A percentile compares a stretch with the other conserved stretches of the same genome.
phyloP scores from a whole-genome alignment of 2,888 invertebrate genomes.

The Drosophila aldrichi region DNA sequence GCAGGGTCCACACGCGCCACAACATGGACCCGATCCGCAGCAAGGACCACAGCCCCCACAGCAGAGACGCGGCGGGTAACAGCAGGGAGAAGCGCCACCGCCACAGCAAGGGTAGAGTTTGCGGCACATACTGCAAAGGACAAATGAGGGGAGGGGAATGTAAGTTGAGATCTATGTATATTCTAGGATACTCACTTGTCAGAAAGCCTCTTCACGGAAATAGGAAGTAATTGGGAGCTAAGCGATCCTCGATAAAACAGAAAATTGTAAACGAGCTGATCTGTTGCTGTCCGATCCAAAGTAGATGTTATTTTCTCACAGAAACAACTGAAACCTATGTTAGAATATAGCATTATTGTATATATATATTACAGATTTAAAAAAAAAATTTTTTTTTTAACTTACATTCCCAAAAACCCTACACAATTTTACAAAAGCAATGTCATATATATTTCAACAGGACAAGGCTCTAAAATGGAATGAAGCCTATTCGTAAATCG shows the following conservation, averaged over 20 bases:
- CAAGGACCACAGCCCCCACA: conserved; percentile 26
- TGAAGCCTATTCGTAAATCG: not conserved
- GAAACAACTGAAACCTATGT: not conserved
- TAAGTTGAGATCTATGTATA: not conserved
- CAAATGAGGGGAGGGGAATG: too few species aligned
- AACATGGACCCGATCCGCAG: conserved; percentile 23
- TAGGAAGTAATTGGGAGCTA: not conserved
- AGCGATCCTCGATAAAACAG: not conserved
- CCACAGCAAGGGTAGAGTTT: conserved; percentile 14
- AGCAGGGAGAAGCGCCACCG: conserved; percentile 1
- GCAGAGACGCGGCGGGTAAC: not conserved
- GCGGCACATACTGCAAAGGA: conserved; percentile 1
- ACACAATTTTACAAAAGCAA: conserved; percentile 11
- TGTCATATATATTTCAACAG: conserved; percentile 4
- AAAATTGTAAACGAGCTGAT: not conserved
- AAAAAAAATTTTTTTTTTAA: too few species aligned
- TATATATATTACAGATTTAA: too few species aligned
- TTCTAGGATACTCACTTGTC: not conserved
- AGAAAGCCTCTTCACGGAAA: conserved; percentile 12
- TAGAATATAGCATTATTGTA: too few species aligned
- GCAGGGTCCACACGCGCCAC: conserved; percentile 8
- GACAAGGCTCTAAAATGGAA: not conserved
- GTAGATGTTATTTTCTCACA: not conserved
- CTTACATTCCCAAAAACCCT: conserved; percentile 5
- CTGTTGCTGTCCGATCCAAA: not conserved